Evolutionary conservation across 2,888 invertebrate species (phyloP), one percentile per base, ranked within the genome.

Genomic region (Quadriops clusia): DNA sequence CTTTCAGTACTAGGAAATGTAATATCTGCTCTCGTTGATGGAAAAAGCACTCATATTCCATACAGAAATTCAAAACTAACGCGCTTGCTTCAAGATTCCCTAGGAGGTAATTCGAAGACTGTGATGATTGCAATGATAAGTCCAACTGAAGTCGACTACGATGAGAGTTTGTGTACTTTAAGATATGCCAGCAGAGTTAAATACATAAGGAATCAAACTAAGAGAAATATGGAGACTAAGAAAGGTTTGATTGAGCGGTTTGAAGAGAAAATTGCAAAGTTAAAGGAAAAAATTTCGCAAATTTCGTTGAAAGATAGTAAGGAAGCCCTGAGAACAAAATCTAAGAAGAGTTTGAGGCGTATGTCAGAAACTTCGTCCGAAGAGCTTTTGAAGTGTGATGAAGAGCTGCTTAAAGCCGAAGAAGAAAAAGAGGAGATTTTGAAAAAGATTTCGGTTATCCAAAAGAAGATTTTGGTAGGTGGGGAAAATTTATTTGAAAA

Each of bases 11-110:
- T 95, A 31, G 95, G 94, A 9, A 94, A 95, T 59, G 95, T 97
- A 1, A 97, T 97, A 42, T 93, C 93, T 3, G 91, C 94, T 1
- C 65, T 97, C 38, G 91, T 94, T 2, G 95, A 97, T 61, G 89
- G 90, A 20, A 93, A 91, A 61, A 83, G 84, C 40, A 84, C 84
- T 0, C 93, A 95, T 58, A 86, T 97, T 41, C 95, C 95, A 0
- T 97, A 97, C 62, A 70, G 95, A 45, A 95, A 97, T 65, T 91
- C 91, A 1, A 97, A 97, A 59, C 64, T 97, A 9, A 97, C 95
- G 0, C 62, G 91, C n/a, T 61, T 93, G 21, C 65, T 97, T 35
- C 94, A 95, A 63, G 95, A 97, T 56, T 94, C 94, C 0, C 65
- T 95, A 2, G 93, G 93, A 1, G 93, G 93, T 1, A 94, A 93